Evolutionary conservation across 2,888 invertebrate genomes (phyloP).

Genomic region (Trachelus stipa): DNA sequence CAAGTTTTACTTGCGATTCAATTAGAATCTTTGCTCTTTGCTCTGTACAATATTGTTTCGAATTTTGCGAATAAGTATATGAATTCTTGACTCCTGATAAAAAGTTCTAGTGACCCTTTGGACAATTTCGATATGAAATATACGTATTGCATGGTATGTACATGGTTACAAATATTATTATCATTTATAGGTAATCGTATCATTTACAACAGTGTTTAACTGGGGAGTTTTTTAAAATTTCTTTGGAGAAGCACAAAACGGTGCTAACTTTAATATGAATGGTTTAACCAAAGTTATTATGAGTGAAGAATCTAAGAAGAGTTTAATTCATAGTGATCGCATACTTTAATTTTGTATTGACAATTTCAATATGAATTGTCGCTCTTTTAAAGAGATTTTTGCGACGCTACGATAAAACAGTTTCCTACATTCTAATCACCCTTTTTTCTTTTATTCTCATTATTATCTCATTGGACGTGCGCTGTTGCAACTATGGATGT

Average conservation of each 20-base stretch:
- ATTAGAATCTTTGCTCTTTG: not conserved
- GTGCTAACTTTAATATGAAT: too few relatives aligned
- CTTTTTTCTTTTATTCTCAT: not conserved
- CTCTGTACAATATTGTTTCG: not conserved
- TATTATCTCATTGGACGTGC: not conserved
- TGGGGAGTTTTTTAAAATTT: not conserved
- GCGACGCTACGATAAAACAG: not conserved
- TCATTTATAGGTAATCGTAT: not conserved
- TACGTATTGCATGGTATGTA: not conserved
- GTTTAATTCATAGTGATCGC: not conserved
- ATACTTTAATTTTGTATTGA: not conserved
- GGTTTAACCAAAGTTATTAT: not conserved
- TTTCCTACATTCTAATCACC: not conserved
- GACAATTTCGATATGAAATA: not conserved
- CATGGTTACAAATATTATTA: not conserved
- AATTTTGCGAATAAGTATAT: not conserved
- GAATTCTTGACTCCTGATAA: not conserved
- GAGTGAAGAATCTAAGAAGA: not conserved
- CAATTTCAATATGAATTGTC: not conserved
- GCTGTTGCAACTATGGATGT: not conserved
- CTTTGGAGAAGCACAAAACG: too few relatives aligned
- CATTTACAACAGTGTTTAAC: not conserved
- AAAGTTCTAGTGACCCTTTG: not conserved
- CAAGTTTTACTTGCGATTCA: not conserved
- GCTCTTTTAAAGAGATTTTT: not conserved